Evolutionary conservation across 2,113 vertebrate genomes (phyloP).

Genomic region (Tetraodon nigroviridis): DNA sequence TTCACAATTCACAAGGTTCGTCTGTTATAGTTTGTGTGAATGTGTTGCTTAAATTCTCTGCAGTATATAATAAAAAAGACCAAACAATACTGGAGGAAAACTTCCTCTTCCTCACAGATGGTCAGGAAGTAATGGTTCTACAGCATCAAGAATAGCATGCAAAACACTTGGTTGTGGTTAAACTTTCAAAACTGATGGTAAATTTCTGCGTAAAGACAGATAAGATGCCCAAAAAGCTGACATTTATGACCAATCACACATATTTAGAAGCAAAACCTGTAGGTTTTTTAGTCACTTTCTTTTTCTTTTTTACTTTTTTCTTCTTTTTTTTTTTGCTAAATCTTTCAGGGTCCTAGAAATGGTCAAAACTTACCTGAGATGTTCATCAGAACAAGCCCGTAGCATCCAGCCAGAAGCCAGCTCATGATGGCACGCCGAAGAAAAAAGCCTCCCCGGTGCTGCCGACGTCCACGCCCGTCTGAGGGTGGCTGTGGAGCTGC

Average conservation of each 20-base stretch:
- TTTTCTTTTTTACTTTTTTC: too few relatives aligned
- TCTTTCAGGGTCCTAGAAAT: too few relatives aligned
- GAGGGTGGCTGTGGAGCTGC: slow-evolving; percentile 5
- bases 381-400: slow-evolving; percentile 42
- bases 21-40: too few relatives aligned
- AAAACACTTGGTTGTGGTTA: slow-evolving; percentile 36
- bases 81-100: slow-evolving; percentile 17
- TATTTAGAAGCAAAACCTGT: neutral
- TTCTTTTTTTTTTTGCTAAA: neutral
- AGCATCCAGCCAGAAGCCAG: slow-evolving; percentile 55
- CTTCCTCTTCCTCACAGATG: slow-evolving; percentile 77
- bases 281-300: too few relatives aligned
- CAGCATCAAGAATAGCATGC: slow-evolving; percentile 62
- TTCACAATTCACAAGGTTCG: too few relatives aligned
- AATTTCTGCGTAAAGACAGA: neutral
- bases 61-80: neutral
- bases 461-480: neutral
- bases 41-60: neutral
- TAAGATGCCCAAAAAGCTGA: neutral
- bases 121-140: slow-evolving; percentile 61
- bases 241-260: neutral
- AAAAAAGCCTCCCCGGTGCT: neutral
- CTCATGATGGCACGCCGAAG: slow-evolving; percentile 44
- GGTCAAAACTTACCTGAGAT: slow-evolving; percentile 61
- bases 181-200: slow-evolving; percentile 2